Evolutionary conservation across 2,888 invertebrate genomes (phyloP).

Genomic region (Corbicula japonica): DNA sequence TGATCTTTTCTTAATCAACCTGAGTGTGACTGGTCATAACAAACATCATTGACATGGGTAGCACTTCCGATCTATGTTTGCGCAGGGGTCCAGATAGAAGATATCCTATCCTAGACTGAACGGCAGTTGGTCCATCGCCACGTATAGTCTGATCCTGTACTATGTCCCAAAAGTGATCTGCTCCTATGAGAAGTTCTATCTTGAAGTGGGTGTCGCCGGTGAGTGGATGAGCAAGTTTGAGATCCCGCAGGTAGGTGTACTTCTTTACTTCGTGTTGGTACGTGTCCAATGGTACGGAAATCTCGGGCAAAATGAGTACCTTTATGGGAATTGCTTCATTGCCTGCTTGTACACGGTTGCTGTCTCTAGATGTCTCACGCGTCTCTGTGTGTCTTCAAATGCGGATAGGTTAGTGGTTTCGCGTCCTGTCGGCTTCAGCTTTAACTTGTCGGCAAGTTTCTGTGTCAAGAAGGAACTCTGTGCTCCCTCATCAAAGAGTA

Average conservation of each 20-base stretch:
- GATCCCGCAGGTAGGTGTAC: conserved; percentile 12
- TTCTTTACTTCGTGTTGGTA: not conserved
- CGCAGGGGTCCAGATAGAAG: conserved; percentile 25
- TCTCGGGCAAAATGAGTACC: conserved; percentile 3
- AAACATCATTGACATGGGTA: conserved; percentile 18
- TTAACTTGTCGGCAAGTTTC: conserved; percentile 26
- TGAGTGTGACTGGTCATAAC: conserved; percentile 6
- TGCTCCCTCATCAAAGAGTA: conserved; percentile 50
- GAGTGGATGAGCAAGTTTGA: conserved; percentile 28
- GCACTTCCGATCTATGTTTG: not conserved
- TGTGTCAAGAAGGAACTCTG: conserved; percentile 34
- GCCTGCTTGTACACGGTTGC: conserved; percentile 1
- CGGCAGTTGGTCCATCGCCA: conserved; percentile 41
- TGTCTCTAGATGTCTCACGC: conserved; percentile 9
- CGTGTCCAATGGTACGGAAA: no score
- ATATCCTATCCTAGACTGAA: conserved; percentile 44
- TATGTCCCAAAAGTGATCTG: conserved; percentile 43
- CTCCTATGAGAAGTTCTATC: conserved; percentile 27
- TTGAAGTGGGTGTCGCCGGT: not conserved
- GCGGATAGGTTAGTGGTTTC: conserved; percentile 28
- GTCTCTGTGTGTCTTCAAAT: conserved; percentile 34
- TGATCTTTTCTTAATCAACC: conserved; percentile 20
- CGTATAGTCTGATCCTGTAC: conserved; percentile 23
- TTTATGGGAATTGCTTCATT: conserved; percentile 17
- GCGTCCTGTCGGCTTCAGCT: conserved; percentile 20